Base-by-base conservation (phyloP, 2,113 vertebrate species). In the Spermophilus dauricus region DNA sequence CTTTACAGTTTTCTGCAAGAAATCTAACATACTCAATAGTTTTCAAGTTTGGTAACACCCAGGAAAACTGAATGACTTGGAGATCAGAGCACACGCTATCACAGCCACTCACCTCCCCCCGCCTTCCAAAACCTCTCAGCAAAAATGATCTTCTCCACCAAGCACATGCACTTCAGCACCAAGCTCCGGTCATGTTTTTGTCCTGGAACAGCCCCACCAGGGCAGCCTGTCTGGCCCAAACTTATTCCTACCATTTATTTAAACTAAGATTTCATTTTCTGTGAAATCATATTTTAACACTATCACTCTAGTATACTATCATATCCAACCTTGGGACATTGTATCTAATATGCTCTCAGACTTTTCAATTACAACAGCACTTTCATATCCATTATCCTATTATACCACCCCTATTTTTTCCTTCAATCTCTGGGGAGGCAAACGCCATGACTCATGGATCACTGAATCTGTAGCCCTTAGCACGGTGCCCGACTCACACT, bases 221-320 rank as follows among this genome's bases (percentile, higher is more conserved):
- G 10, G 48, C 9, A 70, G 39, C 2, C 17, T 42, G 6, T 53
- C 84, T 91, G 37, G 34, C 45, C 7, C 20, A 73, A 6, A 86
- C 2, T 4, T 81, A 30, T 45, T 69, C 10, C 22, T 45, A 75
- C 5, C 32, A 61, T 63, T 86, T 48, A 63, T 86, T 86, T 89
- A 92, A 89, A 45, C 20, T 48, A 78, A 93, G 91, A 69, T 75
- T 73, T 91, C 16, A 76, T 77, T 94, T 93, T 24, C 14, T 76
- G 65, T 72, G 3, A 91, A 91, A 73, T 58, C 34, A 77, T 72
- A 81, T 95, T 65, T 93, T 77, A 93, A 92, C 82, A 48, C 42
- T 91, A 67, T 86, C n/a, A 67, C 37, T 42, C 26, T 61, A 83
- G 32, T n/a, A n/a, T 70, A 70, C 34, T 17, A n/a, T 70, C 77